A percentile compares a stretch with the other conserved stretches of the same genome.
These are phyloP conservation scores for Acholoe squamosa DNA, from an alignment of 2,888 invertebrate species.

Conservation along the genomic window DNA sequence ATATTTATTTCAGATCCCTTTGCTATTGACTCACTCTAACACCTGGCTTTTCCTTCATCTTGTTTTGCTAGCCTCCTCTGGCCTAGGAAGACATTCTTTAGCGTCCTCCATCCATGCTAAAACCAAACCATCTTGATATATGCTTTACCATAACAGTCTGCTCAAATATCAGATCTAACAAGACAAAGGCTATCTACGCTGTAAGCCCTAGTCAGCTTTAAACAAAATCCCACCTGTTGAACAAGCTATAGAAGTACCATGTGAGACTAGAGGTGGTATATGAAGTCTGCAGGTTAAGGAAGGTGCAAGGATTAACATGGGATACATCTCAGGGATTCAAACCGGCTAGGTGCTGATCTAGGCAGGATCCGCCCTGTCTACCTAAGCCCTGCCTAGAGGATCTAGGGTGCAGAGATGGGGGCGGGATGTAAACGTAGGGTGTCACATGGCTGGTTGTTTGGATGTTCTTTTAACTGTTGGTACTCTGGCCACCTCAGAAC, in stretches of 20 bases:
- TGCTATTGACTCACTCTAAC: no score
- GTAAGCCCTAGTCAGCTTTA: neutral
- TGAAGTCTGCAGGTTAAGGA: no score
- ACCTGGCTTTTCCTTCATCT: neutral
- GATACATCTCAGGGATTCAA: neutral
- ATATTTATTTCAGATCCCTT: no score
- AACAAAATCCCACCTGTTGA: conserved; percentile 3
- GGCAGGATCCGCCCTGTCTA: neutral
- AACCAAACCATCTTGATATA: neutral
- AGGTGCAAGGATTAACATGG: no score
- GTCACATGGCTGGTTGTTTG: neutral
- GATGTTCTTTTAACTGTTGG: conserved; percentile 38
- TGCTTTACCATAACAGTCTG: neutral
- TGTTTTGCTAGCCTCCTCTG: neutral
- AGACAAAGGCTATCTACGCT: neutral
- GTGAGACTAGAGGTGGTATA: no score
- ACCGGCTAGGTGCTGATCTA: neutral
- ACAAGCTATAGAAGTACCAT: neutral
- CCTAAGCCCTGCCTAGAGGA: neutral
- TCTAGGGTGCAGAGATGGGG: neutral
- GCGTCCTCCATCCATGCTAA: neutral
- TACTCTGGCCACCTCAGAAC: conserved; percentile 22
- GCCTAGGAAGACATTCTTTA: neutral
- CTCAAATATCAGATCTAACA: neutral
- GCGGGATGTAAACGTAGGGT: neutral